Evolutionary conservation across 1,140 invertebrate genomes (phyloP), one percentile per base, ranked within the genome.

Genomic region (Adoxophyes honmai): DNA sequence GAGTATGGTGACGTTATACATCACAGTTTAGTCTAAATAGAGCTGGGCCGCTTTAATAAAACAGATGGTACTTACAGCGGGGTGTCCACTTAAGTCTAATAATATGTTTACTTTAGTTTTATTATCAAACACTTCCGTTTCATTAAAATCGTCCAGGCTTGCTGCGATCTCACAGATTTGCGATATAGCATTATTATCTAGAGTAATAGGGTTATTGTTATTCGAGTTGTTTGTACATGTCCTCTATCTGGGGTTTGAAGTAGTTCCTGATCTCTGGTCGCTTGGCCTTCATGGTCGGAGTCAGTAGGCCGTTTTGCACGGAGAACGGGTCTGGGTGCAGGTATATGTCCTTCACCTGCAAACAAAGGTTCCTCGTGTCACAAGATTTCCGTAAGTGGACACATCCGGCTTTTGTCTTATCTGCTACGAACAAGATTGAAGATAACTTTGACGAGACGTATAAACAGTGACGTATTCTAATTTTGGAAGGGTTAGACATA

Each of bases 221-320:
- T 78, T 80, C 81, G 42, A 81, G 75, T 55, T 91, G 87, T 73
- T 91, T 91, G 90, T 98, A 98, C 92, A 98, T 95, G 85, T 97
- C 96, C 78, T 97, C 95, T 67, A 98, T 91, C 81, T 97, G 95
- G 8, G 95, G 94, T 75, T 96, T 96, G 88, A 98, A 98, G 73
- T 96, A 96, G 52, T 93, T 95, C 81, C 94, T 95, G 55, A 98
- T 91, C 82, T 98, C 94, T 39, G 95, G 95, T 83, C 97, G 91
- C 90, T 98, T 99, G 59, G 95, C 94, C 90, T 99, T 99, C 78
- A 99, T 91, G 37, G 98, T 99, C 34, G 98, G 98, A 34, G 98
- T 99, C 18, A 99, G 90, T 11, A 99, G 92, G 59, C 96, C 97
- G 89, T 99, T 99, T 90, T 99, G 97, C 53, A 99, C 94, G 35